Percentiles rank a stretch among this genome's conserved stretches.
Evolutionary conservation across 2,888 invertebrate genomes (phyloP).

Genomic region (Unio pictorum): DNA sequence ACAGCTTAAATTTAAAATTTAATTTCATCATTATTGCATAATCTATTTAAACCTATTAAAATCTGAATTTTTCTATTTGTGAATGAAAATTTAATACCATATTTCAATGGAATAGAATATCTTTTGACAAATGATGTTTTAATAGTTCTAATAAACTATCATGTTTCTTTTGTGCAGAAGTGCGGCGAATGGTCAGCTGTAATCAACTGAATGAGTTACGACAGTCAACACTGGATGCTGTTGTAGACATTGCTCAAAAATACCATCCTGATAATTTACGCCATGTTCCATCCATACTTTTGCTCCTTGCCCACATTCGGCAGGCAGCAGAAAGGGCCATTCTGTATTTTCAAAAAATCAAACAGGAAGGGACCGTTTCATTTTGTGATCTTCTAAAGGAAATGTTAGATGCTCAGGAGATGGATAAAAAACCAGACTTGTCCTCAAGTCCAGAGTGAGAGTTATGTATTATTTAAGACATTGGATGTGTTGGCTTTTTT

Average conservation of each 20-base stretch:
- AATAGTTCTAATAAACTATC: background rate
- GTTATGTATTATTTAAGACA: too few relatives aligned
- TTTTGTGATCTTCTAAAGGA: conserved; percentile 63
- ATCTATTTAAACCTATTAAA: too few relatives aligned
- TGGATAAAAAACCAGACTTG: conserved; percentile 14
- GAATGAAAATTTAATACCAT: too few relatives aligned
- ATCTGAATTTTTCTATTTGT: too few relatives aligned
- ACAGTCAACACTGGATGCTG: conserved; percentile 55
- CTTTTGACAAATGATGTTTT: background rate
- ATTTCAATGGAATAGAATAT: background rate
- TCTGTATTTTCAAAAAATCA: conserved; percentile 58
- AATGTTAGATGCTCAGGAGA: conserved; percentile 58
- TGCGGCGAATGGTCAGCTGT: conserved; percentile 55
- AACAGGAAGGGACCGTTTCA: conserved; percentile 55
- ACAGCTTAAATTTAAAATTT: too few relatives aligned
- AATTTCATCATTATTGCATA: too few relatives aligned
- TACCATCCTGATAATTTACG: conserved; percentile 57
- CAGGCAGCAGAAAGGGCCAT: conserved; percentile 62
- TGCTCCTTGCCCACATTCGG: conserved; percentile 61
- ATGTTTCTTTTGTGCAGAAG: conserved; percentile 45
- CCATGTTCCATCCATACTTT: conserved; percentile 57
- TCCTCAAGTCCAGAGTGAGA: too few relatives aligned
- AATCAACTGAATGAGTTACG: conserved; percentile 57
- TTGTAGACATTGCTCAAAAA: conserved; percentile 59
- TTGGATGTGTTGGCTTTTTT: too few relatives aligned